phyloP scores from a whole-genome alignment of 2,113 vertebrate genomes.

The Catharus fuscescens region DNA sequence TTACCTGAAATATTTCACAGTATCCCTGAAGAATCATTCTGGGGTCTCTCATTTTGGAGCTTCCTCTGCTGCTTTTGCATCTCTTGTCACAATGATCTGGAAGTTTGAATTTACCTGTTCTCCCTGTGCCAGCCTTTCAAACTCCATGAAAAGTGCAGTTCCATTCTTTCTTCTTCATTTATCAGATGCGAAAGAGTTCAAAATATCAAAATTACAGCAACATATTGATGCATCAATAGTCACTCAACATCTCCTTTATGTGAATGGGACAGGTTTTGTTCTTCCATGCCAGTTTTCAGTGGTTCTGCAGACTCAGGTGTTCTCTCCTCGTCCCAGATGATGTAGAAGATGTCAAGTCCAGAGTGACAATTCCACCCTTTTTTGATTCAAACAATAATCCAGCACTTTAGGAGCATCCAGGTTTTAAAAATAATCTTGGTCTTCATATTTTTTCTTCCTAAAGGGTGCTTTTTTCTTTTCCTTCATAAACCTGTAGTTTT shows the following conservation, averaged over 20 bases:
- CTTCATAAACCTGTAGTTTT: not conserved
- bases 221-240: not conserved
- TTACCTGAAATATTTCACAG: not conserved
- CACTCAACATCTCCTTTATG: accelerated
- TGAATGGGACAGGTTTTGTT: not conserved
- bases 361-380: not conserved
- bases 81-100: not conserved
- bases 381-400: not conserved
- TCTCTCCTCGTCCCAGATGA: not conserved
- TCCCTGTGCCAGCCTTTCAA: not conserved
- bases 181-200: not conserved
- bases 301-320: not conserved
- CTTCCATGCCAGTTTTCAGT: not conserved
- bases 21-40: not conserved
- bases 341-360: not conserved
- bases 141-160: not conserved
- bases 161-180: not conserved
- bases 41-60: not conserved
- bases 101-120: not conserved
- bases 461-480: not conserved
- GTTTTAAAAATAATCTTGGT: not conserved
- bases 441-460: not conserved
- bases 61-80: not conserved
- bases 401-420: not conserved
- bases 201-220: not conserved